phyloP scores from a whole-genome alignment of 2,888 invertebrate genomes.

The Neoscelio sp. region DNA sequence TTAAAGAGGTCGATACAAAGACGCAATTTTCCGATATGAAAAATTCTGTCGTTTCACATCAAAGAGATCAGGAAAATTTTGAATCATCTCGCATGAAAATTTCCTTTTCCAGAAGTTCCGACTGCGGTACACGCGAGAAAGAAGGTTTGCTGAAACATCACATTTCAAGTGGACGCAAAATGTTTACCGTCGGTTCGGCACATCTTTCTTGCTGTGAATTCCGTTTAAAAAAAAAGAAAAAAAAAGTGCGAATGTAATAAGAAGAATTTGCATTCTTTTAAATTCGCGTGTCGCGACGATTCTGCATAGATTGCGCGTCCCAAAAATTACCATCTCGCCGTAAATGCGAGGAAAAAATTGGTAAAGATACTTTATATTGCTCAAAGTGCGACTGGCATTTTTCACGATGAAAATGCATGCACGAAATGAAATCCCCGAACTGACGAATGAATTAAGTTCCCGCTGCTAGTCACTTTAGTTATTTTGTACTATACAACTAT shows the following conservation, averaged over 20 bases:
- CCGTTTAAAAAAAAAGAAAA: constrained; percentile 24
- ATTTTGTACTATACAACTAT: constrained; percentile 57
- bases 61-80: background rate
- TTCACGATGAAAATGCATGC: background rate
- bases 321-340: background rate
- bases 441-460: constrained; percentile 28
- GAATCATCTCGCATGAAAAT: constrained; percentile 39
- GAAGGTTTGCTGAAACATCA: constrained; percentile 47
- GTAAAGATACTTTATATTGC: constrained; percentile 3
- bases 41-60: background rate
- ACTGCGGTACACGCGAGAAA: constrained; percentile 12
- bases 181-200: constrained; percentile 50
- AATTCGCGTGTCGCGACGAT: too few species aligned
- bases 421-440: too few species aligned
- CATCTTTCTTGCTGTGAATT: constrained; percentile 33
- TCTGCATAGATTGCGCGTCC: background rate
- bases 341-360: background rate
- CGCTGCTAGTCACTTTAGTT: constrained; percentile 41
- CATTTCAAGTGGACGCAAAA: constrained; percentile 47
- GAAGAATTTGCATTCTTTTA: constrained; percentile 30
- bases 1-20: too few species aligned
- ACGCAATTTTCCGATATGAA: constrained; percentile 19
- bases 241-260: constrained; percentile 2
- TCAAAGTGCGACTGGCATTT: constrained; percentile 4
- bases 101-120: constrained; percentile 34